A percentile compares a stretch with the other conserved stretches of the same genome.
phyloP scores from a whole-genome alignment of 2,113 vertebrate genomes.

The Manacus vitellinus region DNA sequence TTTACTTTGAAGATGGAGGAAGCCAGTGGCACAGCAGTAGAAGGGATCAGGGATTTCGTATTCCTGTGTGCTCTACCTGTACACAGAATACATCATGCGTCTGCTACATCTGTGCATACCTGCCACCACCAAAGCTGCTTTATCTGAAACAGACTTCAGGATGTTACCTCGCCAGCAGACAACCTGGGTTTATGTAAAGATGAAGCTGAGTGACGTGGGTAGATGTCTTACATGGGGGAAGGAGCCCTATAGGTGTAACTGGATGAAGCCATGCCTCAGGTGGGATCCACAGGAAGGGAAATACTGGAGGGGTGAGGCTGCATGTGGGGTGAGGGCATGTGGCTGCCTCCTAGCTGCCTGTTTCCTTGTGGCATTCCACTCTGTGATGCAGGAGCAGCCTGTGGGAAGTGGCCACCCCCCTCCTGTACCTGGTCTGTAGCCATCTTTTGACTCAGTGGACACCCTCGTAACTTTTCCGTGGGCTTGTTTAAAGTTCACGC shows the following conservation, averaged over 20 bases:
- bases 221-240: not conserved
- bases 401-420: fast-evolving
- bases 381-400: not conserved
- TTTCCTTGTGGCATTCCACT: no score
- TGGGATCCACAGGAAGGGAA: not conserved
- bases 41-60: not conserved
- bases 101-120: fast-evolving
- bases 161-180: not conserved
- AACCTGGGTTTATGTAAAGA: fast-evolving
- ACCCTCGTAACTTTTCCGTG: not conserved
- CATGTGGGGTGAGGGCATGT: not conserved
- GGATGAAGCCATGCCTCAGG: not conserved
- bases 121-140: not conserved
- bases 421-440: not conserved
- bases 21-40: not conserved
- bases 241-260: not conserved
- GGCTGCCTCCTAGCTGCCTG: not conserved
- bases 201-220: not conserved
- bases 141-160: not conserved
- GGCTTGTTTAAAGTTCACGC: not conserved
- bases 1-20: not conserved
- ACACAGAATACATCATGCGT: fast-evolving
- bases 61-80: fast-evolving
- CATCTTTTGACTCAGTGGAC: fast-evolving
- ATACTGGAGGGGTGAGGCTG: no score